Evolutionary conservation across 2,797 vertebrate species (phyloP), one percentile per base, ranked within the genome.

Genomic region (Chrysocyon brachyurus): DNA sequence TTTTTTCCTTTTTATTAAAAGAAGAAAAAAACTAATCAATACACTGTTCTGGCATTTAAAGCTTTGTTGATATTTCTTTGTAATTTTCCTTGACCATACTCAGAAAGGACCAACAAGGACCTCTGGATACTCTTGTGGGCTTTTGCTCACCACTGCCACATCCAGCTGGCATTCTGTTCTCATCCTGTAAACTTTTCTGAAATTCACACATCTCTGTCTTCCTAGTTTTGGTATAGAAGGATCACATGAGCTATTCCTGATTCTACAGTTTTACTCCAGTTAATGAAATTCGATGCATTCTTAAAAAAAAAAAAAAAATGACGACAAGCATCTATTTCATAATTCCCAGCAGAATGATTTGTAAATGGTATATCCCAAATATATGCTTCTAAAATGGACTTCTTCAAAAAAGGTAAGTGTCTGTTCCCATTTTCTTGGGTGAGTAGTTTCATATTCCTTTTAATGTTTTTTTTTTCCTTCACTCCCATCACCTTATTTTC

Each of bases 21-120:
- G 4, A 31, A 57, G 40, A 66, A 86, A 79, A 86, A 77, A 77
- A 17, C 19, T 88, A 96, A 94, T 92, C 78, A 97, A 90, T 87
- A 91, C 46, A 73, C 0, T 91, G 72, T 64, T 52, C 66, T 9
- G 84, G 46, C 7, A 92, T 77, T 86, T 70, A 70, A 64, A 36
- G 2, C 2, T 26, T 81, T 93, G 28, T 56, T 59, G 46, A 57
- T 78, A 70, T 68, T 63, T 66, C 9, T 52, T 57, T 59, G 16
- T 2, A 73, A 14, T 84, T 70, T 82, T 40, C 52, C 77, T 83
- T 63, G 5, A 54, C 1, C 8, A 11, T 49, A 46, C 26, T 82
- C 33, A 78, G 10, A 70, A 56, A 22, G 26, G 26, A 61, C 11
- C 5, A 31, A 61, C 77, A 78, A 46, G 7, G 2, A 56, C 40